Percentiles rank a stretch among this genome's conserved stretches.
Evolutionary conservation across 2,888 invertebrate species (phyloP).

Genomic region (Ganaspis brasiliensis): DNA sequence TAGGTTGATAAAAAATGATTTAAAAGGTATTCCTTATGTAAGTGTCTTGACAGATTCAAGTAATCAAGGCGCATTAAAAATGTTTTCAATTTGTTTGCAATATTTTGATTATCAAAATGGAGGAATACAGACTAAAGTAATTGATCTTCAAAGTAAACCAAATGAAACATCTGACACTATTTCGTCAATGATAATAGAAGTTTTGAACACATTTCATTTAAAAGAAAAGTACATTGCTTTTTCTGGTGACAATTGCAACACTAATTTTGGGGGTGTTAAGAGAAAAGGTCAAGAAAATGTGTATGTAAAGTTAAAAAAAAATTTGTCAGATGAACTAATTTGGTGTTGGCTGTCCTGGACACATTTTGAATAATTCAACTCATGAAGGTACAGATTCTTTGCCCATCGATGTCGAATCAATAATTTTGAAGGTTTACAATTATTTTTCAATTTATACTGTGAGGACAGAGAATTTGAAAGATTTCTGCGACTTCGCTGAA

Average conservation of each 20-base stretch:
- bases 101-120: no score
- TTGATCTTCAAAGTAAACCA: no score
- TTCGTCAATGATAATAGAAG: no score
- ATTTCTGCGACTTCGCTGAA: constrained; percentile 60
- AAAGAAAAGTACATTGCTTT: constrained; percentile 66
- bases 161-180: no score
- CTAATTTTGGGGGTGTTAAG: no score
- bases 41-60: constrained; percentile 9
- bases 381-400: constrained; percentile 62
- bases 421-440: constrained; percentile 60
- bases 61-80: constrained; percentile 20
- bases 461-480: constrained; percentile 58
- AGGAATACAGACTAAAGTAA: constrained; percentile 6
- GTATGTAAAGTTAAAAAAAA: constrained; percentile 61
- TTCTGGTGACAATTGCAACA: constrained; percentile 68
- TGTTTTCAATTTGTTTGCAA: constrained; percentile 15
- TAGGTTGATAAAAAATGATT: constrained; percentile 38
- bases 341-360: constrained; percentile 65
- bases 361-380: constrained; percentile 65
- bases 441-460: constrained; percentile 62
- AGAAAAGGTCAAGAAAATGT: constrained; percentile 63
- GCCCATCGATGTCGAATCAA: constrained; percentile 60
- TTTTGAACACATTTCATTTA: constrained; percentile 46
- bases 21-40: constrained; percentile 13
- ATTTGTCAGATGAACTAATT: constrained; percentile 60